phyloP scores from a whole-genome alignment of 2,888 invertebrate genomes.

The Chloroclystis v-ata region DNA sequence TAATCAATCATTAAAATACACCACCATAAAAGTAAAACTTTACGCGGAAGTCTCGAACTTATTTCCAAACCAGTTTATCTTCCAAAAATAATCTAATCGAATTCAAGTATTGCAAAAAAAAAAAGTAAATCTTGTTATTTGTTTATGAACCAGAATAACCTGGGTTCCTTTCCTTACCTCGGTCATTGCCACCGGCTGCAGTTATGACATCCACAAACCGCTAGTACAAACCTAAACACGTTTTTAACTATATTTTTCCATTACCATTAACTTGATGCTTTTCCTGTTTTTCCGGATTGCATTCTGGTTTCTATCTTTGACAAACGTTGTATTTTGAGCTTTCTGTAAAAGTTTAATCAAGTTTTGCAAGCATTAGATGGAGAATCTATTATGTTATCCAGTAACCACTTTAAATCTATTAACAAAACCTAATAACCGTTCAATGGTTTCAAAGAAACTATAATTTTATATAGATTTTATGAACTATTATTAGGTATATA shows the following conservation, averaged over 20 bases:
- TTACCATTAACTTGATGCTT: conserved; percentile 32
- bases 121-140: conserved; percentile 36
- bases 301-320: background rate
- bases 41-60: background rate
- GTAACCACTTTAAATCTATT: too few relatives aligned
- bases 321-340: too few relatives aligned
- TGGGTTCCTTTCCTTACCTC: conserved; percentile 41
- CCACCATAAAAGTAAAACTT: background rate
- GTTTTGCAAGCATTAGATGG: too few relatives aligned
- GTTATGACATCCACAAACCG: conserved; percentile 59
- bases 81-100: conserved; percentile 23
- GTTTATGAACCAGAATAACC: conserved; percentile 66
- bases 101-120: conserved; percentile 30
- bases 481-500: too few relatives aligned
- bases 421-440: too few relatives aligned
- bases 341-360: too few relatives aligned
- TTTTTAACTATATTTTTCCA: conserved; percentile 50
- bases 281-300: conserved; percentile 14
- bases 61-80: conserved; percentile 17
- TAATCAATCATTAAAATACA: background rate
- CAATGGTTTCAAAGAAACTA: too few relatives aligned
- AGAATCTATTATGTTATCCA: too few relatives aligned
- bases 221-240: conserved; percentile 47
- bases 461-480: too few relatives aligned
- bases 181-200: conserved; percentile 74